A percentile compares a stretch with the other conserved stretches of the same genome.
Evolutionary conservation across 2,113 vertebrate genomes (phyloP).

Genomic region (Dipodomys stephensi): DNA sequence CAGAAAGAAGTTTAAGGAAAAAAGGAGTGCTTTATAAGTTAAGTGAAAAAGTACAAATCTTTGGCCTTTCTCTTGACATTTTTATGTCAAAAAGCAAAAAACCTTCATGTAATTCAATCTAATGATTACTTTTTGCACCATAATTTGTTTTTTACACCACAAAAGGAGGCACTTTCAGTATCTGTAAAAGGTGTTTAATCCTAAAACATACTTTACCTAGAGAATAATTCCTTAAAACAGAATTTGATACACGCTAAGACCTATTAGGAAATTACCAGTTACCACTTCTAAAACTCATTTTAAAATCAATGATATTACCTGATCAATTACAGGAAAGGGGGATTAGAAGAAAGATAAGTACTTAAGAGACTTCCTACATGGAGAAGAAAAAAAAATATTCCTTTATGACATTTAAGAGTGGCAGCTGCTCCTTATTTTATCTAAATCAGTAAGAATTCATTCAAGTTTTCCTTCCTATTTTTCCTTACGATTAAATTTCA

Average conservation of each 20-base stretch:
- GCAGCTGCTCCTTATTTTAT: constrained; percentile 70
- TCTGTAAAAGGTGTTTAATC: constrained; percentile 88
- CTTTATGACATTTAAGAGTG: constrained; percentile 71
- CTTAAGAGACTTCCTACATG: constrained; percentile 18
- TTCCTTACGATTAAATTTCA: constrained; percentile 50
- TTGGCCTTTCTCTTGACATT: constrained; percentile 90
- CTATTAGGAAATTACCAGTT: constrained; percentile 72
- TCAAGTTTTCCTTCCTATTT: constrained; percentile 69
- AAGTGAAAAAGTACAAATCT: constrained; percentile 88
- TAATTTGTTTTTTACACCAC: constrained; percentile 85
- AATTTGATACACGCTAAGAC: constrained; percentile 71
- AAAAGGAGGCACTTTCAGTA: constrained; percentile 91
- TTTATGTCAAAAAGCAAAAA: constrained; percentile 88
- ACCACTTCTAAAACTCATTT: constrained; percentile 64
- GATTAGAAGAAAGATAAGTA: constrained; percentile 18
- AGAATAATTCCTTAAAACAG: constrained; percentile 77
- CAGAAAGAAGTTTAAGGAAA: constrained; percentile 87
- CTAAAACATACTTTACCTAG: constrained; percentile 82
- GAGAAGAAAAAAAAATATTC: constrained; percentile 61
- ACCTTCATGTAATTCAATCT: constrained; percentile 85
- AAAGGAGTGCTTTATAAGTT: constrained; percentile 88
- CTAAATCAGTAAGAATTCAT: constrained; percentile 54
- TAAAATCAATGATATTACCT: constrained; percentile 67
- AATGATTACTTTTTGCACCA: constrained; percentile 85
- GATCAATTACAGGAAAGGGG: constrained; percentile 30